Conservation (phyloP, 1,140 invertebrate species). For the Vanessa tameamea region DNA sequence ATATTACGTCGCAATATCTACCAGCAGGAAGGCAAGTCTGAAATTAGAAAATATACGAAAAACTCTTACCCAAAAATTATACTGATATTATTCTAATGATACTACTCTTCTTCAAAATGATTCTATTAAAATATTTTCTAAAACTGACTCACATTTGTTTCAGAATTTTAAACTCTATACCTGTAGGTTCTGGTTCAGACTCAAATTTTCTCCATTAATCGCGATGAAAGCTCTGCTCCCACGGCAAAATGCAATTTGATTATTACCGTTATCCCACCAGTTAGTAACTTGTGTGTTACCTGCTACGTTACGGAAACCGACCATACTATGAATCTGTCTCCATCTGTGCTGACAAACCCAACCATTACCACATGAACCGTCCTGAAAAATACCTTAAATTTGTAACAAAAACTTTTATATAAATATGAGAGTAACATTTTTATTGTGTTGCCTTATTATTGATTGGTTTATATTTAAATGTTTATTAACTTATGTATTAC, state of each 20-base stretch:
- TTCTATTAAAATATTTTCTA: background rate
- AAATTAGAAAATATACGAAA: slow-evolving; percentile 10
- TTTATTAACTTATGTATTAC: too few relatives aligned
- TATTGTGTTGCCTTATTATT: too few relatives aligned
- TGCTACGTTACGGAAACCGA: slow-evolving; percentile 86
- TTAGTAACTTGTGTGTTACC: slow-evolving; percentile 78
- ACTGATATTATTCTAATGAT: too few relatives aligned
- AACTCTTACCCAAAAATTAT: background rate
- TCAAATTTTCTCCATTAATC: slow-evolving; percentile 83
- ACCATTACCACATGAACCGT: slow-evolving; percentile 87
- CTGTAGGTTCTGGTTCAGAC: slow-evolving; percentile 81
- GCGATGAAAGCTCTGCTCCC: slow-evolving; percentile 86
- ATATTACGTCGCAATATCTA: slow-evolving; percentile 90
- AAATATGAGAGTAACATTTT: too few relatives aligned
- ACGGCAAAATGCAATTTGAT: slow-evolving; percentile 89
- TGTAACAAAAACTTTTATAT: background rate
- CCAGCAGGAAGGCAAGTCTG: slow-evolving; percentile 68
- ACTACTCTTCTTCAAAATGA: background rate
- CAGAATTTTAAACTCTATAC: slow-evolving; percentile 45
- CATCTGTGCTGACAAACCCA: slow-evolving; percentile 96
- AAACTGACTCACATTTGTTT: background rate
- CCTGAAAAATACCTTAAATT: slow-evolving; percentile 48
- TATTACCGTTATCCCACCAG: slow-evolving; percentile 88
- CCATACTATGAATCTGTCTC: slow-evolving; percentile 91
- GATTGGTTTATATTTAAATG: too few relatives aligned